A percentile compares a stretch with the other conserved stretches of the same genome.
phyloP scores from a whole-genome alignment of 2,888 invertebrate species.

The Idaea dimidiata region DNA sequence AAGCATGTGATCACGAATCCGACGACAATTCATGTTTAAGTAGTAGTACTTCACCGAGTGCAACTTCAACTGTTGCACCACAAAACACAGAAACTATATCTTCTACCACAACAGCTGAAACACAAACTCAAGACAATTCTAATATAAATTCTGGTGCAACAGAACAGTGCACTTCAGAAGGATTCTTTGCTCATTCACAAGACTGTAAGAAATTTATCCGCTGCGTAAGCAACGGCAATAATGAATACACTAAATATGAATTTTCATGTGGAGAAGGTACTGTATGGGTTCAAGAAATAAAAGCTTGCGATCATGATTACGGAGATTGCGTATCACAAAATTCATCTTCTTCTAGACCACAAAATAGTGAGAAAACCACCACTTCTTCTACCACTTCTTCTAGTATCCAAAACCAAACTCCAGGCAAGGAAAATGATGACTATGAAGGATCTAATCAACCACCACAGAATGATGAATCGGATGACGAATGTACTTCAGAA shows the following conservation, averaged over 20 bases:
- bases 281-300: slow-evolving; percentile 76
- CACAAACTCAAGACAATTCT: slow-evolving; percentile 12
- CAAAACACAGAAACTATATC: slow-evolving; percentile 25
- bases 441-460: slow-evolving; percentile 31
- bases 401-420: slow-evolving; percentile 29
- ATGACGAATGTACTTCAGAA: slow-evolving; percentile 57
- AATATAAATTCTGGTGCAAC: slow-evolving; percentile 9
- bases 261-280: slow-evolving; percentile 82
- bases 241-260: slow-evolving; percentile 73
- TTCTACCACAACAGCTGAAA: slow-evolving; percentile 21
- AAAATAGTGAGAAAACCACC: slow-evolving; percentile 24
- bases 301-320: slow-evolving; percentile 77
- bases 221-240: slow-evolving; percentile 79
- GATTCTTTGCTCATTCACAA: slow-evolving; percentile 78
- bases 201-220: slow-evolving; percentile 86
- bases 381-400: slow-evolving; percentile 23
- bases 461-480: slow-evolving; percentile 27
- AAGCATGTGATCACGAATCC: slow-evolving; percentile 79
- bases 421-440: slow-evolving; percentile 38
- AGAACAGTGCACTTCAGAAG: slow-evolving; percentile 39
- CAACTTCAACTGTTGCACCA: slow-evolving; percentile 25
- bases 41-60: slow-evolving; percentile 8
- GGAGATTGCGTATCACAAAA: slow-evolving; percentile 28
- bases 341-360: slow-evolving; percentile 29
- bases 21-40: slow-evolving; percentile 30